These are phyloP conservation scores for Patella caerulea DNA, from an alignment of 2,888 invertebrate genomes.

Conservation along the genomic window DNA sequence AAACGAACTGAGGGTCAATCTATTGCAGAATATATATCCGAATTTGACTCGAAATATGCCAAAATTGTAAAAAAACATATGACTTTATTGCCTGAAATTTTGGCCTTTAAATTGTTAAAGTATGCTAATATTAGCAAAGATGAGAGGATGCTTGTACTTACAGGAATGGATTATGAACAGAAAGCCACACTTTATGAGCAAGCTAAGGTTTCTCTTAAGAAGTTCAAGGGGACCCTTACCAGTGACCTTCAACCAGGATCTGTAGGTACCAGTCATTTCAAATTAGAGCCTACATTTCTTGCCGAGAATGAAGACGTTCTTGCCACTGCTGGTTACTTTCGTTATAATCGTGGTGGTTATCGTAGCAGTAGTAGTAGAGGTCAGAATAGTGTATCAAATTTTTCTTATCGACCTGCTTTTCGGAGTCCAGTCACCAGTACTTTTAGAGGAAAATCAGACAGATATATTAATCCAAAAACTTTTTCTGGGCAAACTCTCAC, in stretches of 20 bases:
- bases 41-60: not conserved
- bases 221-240: not conserved
- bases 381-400: not conserved
- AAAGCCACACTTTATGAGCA: not conserved
- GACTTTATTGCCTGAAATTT: not conserved
- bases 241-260: no score
- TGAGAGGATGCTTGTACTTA: not conserved
- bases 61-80: not conserved
- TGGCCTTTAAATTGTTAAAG: conserved; percentile 1
- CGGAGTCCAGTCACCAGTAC: not conserved
- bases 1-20: not conserved
- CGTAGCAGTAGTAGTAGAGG: not conserved
- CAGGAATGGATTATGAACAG: not conserved
- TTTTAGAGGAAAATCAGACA: not conserved
- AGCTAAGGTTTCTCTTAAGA: not conserved
- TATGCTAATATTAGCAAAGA: conserved; percentile 5
- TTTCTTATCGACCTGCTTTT: not conserved
- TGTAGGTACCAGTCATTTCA: not conserved
- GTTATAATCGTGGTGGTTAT: not conserved
- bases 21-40: not conserved
- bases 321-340: not conserved
- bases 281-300: not conserved
- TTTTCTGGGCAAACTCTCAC: not conserved
- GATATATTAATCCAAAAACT: not conserved
- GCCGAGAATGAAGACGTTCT: conserved; percentile 7